Conservation (phyloP, 2,797 vertebrate species). For the Babyrousa celebensis region DNA sequence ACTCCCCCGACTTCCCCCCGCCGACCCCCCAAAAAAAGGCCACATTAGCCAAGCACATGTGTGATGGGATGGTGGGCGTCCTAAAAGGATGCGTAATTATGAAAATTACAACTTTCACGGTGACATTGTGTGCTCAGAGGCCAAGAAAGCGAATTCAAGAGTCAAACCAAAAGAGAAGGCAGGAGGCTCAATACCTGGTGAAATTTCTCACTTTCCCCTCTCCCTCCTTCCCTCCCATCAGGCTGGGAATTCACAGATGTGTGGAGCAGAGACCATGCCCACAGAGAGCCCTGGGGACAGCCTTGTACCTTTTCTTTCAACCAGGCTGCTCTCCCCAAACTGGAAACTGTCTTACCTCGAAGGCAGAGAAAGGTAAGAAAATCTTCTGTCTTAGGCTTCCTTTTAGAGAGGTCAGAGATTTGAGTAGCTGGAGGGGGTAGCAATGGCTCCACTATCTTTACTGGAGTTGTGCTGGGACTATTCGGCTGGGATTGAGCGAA, state of each 20-base stretch:
- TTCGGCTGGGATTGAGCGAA: conserved; percentile 99
- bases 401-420: conserved; percentile 98
- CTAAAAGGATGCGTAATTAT: neutral
- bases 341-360: conserved; percentile 93
- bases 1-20: too few relatives aligned
- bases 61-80: too few relatives aligned
- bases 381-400: conserved; percentile 99
- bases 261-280: rapidly evolving
- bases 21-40: neutral
- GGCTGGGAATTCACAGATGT: neutral
- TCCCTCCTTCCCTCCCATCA: neutral
- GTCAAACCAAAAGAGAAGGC: neutral
- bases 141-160: neutral
- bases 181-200: neutral
- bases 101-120: neutral
- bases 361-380: conserved; percentile 99
- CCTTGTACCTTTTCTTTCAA: neutral
- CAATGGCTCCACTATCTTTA: conserved; percentile 97
- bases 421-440: conserved; percentile 95
- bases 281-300: rapidly evolving
- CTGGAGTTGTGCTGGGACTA: conserved; percentile 99
- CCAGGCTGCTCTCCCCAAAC: neutral
- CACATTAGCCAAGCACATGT: rapidly evolving
- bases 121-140: neutral
- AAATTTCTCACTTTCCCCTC: neutral